Evolutionary conservation across 2,113 vertebrate species (phyloP), one percentile per base, ranked within the genome.

Genomic region (Corythoichthys haematopterus): DNA sequence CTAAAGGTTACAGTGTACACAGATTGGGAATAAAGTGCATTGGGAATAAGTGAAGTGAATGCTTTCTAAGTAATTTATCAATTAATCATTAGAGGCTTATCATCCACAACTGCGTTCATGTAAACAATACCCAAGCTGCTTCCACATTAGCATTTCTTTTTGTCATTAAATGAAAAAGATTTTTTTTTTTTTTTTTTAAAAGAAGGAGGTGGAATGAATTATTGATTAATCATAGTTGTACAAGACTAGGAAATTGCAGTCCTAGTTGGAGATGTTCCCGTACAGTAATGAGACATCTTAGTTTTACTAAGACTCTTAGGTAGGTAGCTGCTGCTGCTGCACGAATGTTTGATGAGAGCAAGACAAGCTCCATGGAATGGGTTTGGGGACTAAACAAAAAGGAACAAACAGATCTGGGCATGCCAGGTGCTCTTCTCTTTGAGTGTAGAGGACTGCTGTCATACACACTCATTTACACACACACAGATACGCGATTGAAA

Each of bases 391-490:
- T 76, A 82, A 78, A 81, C 74, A 87, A 85, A 79, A 71, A 75
- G 71, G 84, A 68, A 84, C 77, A 80, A 84, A 84, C 77, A 77
- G 82, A 68, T 82, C 72, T 83, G 81, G 78, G 80, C 82, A 80
- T 85, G 81, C 80, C 76, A 81, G 82, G 77, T 47, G 50, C 74
- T 83, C 72, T 53, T 64, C 40, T 77, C 78, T 45, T 66, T 68
- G 52, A 3, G 61, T 64, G 70, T 68, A 65, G 72, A 79, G 63
- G 70, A 73, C 58, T 67, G 61, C 59, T 78, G 72, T 71, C 65
- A 67, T 67, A 43, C 66, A 16, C 40, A 68, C 51, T 48, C 61
- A 64, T 38, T 43, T 62, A 68, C 46, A 67, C 55, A 47, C 70
- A 63, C 56, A 38, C 37, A 58, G 51, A 47, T 33, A 64, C 47